phyloP scores from a whole-genome alignment of 2,888 invertebrate species.

The Malacosoma neustria region DNA sequence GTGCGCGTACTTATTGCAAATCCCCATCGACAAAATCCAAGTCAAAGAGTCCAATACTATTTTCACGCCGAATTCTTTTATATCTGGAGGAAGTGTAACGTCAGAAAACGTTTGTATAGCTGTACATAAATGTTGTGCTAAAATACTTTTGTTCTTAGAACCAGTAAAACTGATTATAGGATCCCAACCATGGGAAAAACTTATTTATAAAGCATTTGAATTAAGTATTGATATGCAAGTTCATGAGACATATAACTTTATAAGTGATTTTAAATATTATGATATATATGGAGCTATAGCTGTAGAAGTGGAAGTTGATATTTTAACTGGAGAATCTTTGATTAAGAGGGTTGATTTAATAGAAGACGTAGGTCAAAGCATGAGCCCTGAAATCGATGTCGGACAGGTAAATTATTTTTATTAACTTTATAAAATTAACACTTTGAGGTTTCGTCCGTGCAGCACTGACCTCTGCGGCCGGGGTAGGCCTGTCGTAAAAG shows the following conservation, averaged over 20 bases:
- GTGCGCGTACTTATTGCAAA: constrained; percentile 77
- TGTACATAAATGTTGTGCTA: constrained; percentile 57
- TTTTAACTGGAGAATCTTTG: constrained; percentile 84
- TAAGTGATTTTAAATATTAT: constrained; percentile 57
- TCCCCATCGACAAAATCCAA: constrained; percentile 76
- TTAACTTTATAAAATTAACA: too few relatives aligned
- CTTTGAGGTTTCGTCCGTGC: too few relatives aligned
- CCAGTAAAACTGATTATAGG: constrained; percentile 41
- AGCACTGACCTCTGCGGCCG: too few relatives aligned
- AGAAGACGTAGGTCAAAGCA: constrained; percentile 80
- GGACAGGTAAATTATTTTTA: constrained; percentile 76
- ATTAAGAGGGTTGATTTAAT: constrained; percentile 78
- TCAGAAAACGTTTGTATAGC: constrained; percentile 77
- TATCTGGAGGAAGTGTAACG: constrained; percentile 80
- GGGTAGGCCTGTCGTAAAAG: too few relatives aligned
- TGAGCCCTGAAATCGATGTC: constrained; percentile 81
- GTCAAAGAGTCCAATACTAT: constrained; percentile 78
- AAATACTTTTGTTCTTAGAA: constrained; percentile 48
- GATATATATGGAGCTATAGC: constrained; percentile 75
- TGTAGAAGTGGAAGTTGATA: constrained; percentile 82
- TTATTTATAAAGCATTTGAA: constrained; percentile 54
- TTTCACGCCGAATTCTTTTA: constrained; percentile 75
- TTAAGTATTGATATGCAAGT: constrained; percentile 23
- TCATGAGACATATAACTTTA: constrained; percentile 27
- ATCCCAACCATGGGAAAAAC: constrained; percentile 56